Conservation (phyloP, 2,113 vertebrate genomes). For the Taxidea taxus region DNA sequence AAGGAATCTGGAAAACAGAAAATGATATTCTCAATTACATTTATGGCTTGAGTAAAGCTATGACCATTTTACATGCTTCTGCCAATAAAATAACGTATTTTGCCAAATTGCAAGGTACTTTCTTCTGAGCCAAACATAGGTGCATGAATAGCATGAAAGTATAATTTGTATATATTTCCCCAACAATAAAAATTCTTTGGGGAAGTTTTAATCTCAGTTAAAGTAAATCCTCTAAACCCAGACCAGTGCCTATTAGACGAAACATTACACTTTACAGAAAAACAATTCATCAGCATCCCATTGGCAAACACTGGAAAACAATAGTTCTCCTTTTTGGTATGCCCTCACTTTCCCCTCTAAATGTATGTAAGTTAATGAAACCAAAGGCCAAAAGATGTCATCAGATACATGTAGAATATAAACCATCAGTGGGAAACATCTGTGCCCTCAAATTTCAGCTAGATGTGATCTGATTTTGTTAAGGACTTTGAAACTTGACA, state of each 20-base stretch:
- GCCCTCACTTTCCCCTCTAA: neutral
- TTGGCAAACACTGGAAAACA: neutral
- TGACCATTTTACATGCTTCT: neutral
- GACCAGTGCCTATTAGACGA: neutral
- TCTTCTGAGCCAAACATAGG: neutral
- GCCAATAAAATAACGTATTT: neutral
- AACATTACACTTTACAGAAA: neutral
- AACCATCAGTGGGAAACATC: constrained; percentile 7
- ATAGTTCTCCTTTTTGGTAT: neutral
- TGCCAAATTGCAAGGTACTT: neutral
- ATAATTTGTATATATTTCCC: neutral
- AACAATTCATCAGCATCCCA: neutral
- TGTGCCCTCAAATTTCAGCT: neutral
- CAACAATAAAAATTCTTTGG: constrained; percentile 36
- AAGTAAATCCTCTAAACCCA: constrained; percentile 53
- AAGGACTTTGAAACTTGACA: neutral
- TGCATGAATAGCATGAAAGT: constrained; percentile 13
- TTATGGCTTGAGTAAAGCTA: constrained; percentile 18
- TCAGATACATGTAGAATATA: constrained; percentile 24
- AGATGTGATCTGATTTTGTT: neutral
- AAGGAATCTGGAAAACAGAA: constrained; percentile 87
- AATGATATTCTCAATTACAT: constrained; percentile 37
- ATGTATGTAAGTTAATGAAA: neutral
- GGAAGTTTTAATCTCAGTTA: constrained; percentile 35
- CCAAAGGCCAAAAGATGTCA: neutral